Conservation (phyloP, 2,888 invertebrate species). For the Eupithecia inturbata region DNA sequence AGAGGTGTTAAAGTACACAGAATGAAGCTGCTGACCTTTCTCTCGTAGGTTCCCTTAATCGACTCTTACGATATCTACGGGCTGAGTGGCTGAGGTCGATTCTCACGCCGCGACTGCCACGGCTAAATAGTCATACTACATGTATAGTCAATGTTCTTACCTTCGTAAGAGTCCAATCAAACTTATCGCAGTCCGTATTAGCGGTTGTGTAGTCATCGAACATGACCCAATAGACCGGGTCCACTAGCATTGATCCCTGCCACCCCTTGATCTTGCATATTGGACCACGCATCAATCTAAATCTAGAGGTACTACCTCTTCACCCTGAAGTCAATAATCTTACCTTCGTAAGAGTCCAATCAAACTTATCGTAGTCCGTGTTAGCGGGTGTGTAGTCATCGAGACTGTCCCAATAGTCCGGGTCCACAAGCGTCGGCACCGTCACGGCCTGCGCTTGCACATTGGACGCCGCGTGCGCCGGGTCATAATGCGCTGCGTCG, state of each 20-base stretch:
- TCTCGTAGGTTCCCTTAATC: too few species aligned
- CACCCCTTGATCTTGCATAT: conserved; percentile 55
- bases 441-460: conserved; percentile 57
- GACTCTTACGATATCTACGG: too few species aligned
- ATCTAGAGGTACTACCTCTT: too few species aligned
- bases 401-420: conserved; percentile 59
- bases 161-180: conserved; percentile 88
- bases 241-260: conserved; percentile 53
- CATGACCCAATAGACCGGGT: conserved; percentile 61
- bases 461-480: conserved; percentile 24
- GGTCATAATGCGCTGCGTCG: conserved; percentile 32
- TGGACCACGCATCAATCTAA: conserved; percentile 19
- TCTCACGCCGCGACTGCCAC: too few species aligned
- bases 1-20: too few species aligned
- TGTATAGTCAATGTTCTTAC: conserved; percentile 56
- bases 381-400: conserved; percentile 59
- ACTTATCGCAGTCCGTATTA: conserved; percentile 79
- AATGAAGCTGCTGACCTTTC: too few species aligned
- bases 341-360: conserved; percentile 87
- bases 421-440: conserved; percentile 54
- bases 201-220: conserved; percentile 58
- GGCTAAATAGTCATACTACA: too few species aligned
- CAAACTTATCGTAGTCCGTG: conserved; percentile 84
- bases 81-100: too few species aligned
- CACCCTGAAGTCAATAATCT: conserved; percentile 35